These are phyloP conservation scores for Proteles cristata DNA, from an alignment of 2,113 vertebrate species.

Conservation along the genomic window DNA sequence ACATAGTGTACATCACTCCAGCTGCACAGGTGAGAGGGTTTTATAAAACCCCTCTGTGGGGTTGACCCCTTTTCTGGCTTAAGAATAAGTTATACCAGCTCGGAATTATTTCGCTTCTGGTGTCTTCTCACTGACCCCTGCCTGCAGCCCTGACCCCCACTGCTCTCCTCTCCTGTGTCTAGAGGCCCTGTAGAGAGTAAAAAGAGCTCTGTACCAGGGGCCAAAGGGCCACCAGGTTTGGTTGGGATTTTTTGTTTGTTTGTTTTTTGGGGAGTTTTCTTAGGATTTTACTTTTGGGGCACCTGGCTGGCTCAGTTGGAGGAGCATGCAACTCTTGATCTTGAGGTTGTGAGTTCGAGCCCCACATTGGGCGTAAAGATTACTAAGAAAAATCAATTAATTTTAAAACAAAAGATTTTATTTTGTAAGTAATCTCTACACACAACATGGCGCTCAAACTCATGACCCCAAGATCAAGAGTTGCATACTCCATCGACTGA, in stretches of 20 bases:
- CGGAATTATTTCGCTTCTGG: conserved; percentile 8
- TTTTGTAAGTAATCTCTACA: neutral
- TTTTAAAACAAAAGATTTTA: neutral
- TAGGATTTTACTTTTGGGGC: neutral
- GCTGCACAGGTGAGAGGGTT: neutral
- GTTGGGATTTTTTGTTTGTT: no score
- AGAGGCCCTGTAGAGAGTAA: neutral
- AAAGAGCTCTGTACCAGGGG: neutral
- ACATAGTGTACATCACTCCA: neutral
- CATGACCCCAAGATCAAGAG: neutral
- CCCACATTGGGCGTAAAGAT: neutral
- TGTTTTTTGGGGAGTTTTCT: neutral
- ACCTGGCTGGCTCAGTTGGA: neutral
- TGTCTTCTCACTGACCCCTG: neutral
- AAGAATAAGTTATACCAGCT: neutral
- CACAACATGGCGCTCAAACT: neutral
- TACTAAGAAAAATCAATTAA: neutral
- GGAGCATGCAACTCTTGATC: neutral
- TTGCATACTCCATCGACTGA: neutral
- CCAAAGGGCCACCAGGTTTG: neutral
- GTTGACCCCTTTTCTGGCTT: conserved; percentile 43
- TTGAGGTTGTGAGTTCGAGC: neutral
- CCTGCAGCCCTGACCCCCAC: neutral
- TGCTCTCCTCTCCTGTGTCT: neutral
- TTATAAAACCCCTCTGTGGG: conserved; percentile 42